Evolutionary conservation across 35 echinoderm and acorn worm genomes (phyloP), one percentile per base, ranked within the genome.

Genomic region (Strongylocentrotus purpuratus): DNA sequence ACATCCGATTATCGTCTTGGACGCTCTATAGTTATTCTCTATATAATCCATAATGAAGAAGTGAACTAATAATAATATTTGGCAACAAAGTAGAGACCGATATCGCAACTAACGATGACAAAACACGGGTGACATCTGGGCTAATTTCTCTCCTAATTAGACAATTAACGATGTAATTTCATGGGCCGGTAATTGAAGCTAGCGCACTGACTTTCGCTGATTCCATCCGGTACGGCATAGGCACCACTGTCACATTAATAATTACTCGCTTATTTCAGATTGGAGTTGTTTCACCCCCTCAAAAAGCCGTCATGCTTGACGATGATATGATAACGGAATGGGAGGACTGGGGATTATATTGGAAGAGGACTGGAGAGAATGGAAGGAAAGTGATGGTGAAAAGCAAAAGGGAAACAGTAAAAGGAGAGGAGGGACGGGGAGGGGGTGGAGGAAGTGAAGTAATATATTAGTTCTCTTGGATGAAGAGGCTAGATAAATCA

Each of bases 81-180:
- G 65, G 65, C 22, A 28, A 78, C 20, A 22, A 78, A 78, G 28
- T n/a, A 78, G 20, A 78, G 65, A 5, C 65, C 20, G 65, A 78
- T 78, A 25, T 78, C 8, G 65, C 65, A 78, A 28, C 65, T 78
- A 28, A 78, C 28, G 20, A 78, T 28, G 65, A n/a, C 65, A 78
- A 78, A 78, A 78, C 65, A 9, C 2, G 65, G 65, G 65, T 78
- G 65, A 78, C 65, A 78, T 78, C 65, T 78, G 65, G 65, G 65
- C 65, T 78, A 78, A 78, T 78, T 78, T 78, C 65, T 78, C 65
- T 28, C 65, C 65, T 78, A 78, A 78, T 78, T 78, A 78, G 65
- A 28, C 65, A 78, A 78, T 78, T 78, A 78, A 78, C 65, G 65
- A 78, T 78, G 65, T 78, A 15, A 78, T 78, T 18, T 78, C 65